These are phyloP conservation scores for Plectus sambesii DNA, from an alignment of 1,140 invertebrate species.

Conservation along the genomic window DNA sequence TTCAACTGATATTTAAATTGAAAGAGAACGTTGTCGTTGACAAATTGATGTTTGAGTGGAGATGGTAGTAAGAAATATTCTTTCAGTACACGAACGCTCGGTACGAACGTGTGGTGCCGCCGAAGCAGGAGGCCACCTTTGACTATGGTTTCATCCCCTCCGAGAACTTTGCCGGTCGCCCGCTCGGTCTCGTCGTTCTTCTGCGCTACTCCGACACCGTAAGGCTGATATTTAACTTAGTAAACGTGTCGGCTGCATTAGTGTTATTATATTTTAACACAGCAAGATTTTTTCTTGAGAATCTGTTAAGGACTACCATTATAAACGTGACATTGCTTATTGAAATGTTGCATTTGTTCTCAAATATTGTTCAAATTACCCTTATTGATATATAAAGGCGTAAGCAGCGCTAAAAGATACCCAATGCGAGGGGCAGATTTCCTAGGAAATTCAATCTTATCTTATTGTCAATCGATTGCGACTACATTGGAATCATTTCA, in stretches of 20 bases:
- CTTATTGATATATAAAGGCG: too few species aligned
- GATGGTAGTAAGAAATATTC: too few species aligned
- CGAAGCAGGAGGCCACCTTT: conserved; percentile 81
- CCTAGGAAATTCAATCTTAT: too few species aligned
- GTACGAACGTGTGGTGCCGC: conserved; percentile 77
- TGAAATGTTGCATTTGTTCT: too few species aligned
- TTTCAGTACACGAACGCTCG: conserved; percentile 69
- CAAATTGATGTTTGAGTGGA: too few species aligned
- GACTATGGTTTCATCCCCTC: conserved; percentile 87
- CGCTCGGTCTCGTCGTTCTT: conserved; percentile 86
- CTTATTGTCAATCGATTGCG: too few species aligned
- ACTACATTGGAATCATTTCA: conserved; percentile 41
- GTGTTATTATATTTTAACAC: conserved; percentile 18
- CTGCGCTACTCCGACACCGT: conserved; percentile 74
- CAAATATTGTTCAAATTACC: not conserved
- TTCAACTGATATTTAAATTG: too few species aligned
- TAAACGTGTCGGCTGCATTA: not conserved
- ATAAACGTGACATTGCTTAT: too few species aligned
- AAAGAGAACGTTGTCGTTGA: too few species aligned
- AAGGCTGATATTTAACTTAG: conserved; percentile 25
- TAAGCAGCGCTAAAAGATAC: too few species aligned
- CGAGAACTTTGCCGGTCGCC: conserved; percentile 83
- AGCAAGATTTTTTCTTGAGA: conserved; percentile 50
- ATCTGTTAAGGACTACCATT: not conserved
- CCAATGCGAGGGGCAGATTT: too few species aligned